Conservation (phyloP, 2,113 vertebrate species). For the Tragelaphus buxtoni region DNA sequence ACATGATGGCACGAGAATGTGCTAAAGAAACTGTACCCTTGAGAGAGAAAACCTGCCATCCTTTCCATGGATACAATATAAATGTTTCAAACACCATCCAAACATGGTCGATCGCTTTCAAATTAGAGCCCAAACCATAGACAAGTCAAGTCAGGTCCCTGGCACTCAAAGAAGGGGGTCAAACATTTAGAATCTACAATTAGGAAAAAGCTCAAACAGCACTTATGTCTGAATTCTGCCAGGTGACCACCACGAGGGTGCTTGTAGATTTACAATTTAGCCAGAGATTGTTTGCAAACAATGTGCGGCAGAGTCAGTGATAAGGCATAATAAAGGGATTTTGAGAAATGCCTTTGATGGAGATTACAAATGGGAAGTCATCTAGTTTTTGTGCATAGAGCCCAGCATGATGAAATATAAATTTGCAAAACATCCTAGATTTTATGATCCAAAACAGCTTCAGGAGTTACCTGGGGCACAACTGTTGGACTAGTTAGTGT, state of each 20-base stretch:
- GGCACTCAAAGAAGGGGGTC: neutral
- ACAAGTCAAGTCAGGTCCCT: slow-evolving; percentile 36
- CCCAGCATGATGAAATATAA: no score
- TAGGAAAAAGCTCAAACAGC: slow-evolving; percentile 61
- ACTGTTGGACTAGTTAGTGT: neutral
- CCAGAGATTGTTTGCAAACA: slow-evolving; percentile 60
- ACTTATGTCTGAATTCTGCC: slow-evolving; percentile 49
- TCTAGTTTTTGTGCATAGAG: no score
- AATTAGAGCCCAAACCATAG: slow-evolving; percentile 47
- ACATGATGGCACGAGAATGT: slow-evolving; percentile 43
- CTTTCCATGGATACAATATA: slow-evolving; percentile 5
- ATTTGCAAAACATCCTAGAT: no score
- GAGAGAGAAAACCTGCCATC: slow-evolving; percentile 40
- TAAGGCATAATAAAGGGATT: neutral
- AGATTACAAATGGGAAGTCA: slow-evolving; percentile 33
- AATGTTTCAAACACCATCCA: neutral
- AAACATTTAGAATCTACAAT: neutral
- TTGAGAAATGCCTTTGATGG: slow-evolving; percentile 46
- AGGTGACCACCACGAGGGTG: slow-evolving; percentile 28
- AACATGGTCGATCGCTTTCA: slow-evolving; percentile 28
- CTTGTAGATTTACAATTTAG: slow-evolving; percentile 29
- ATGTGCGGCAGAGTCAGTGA: neutral
- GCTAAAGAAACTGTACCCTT: slow-evolving; percentile 62
- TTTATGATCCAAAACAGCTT: no score
- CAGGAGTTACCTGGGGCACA: no score